phyloP scores from a whole-genome alignment of 2,113 vertebrate species.

The Setophaga kirtlandii region DNA sequence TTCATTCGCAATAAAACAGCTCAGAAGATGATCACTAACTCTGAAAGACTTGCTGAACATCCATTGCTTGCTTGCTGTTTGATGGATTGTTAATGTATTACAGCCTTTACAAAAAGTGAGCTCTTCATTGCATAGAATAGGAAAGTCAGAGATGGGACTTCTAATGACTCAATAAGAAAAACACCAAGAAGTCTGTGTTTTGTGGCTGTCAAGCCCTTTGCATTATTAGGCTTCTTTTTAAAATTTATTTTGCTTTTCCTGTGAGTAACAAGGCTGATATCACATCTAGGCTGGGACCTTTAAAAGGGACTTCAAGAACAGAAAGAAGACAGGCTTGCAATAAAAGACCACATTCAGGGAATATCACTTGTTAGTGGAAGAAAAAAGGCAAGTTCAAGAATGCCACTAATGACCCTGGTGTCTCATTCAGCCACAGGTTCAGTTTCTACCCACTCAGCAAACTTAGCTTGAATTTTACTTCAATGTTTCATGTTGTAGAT shows the following conservation, averaged over 20 bases:
- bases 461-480: not conserved
- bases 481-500: not conserved
- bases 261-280: not conserved
- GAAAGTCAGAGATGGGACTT: not conserved
- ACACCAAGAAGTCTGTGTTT: not conserved
- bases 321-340: not conserved
- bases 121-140: not conserved
- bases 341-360: not conserved
- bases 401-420: not conserved
- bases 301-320: not conserved
- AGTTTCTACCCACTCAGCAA: not conserved
- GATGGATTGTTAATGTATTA: not conserved
- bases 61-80: not conserved
- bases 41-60: not conserved
- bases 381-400: not conserved
- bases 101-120: not conserved
- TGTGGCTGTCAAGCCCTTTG: not conserved
- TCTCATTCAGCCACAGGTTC: not conserved
- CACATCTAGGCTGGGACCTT: not conserved
- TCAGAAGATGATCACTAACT: not conserved
- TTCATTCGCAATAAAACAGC: slow-evolving; percentile 10
- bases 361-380: not conserved
- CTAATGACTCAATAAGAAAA: not conserved
- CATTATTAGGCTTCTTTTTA: not conserved
- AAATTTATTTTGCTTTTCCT: not conserved